Evolutionary conservation across 2,797 vertebrate genomes (phyloP).

Genomic region (Bryconaethiops microstoma): DNA sequence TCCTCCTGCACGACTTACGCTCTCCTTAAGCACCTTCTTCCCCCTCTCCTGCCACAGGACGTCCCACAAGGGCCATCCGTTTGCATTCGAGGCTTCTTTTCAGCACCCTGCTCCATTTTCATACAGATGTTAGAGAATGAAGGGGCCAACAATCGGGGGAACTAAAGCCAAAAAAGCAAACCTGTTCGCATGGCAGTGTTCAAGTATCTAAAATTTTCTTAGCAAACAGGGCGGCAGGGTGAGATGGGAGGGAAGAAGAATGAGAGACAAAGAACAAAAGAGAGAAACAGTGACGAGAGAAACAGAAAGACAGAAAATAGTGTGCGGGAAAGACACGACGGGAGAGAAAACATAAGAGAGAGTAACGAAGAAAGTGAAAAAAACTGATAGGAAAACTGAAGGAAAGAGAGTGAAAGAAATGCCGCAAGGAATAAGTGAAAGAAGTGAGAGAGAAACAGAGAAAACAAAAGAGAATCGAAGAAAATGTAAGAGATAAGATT

Average conservation of each 20-base stretch:
- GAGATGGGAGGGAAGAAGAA: constrained; percentile 3
- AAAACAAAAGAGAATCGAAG: neutral
- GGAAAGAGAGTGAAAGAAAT: neutral
- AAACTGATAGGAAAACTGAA: neutral
- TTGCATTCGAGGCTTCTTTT: constrained; percentile 15
- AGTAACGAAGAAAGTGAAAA: neutral
- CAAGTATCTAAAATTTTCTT: constrained; percentile 31
- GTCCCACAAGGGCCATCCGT: constrained; percentile 12
- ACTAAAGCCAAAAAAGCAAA: constrained; percentile 13
- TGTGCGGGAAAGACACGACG: neutral
- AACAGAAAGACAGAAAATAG: too few species aligned
- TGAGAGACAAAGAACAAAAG: constrained; percentile 7
- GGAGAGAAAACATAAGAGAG: neutral
- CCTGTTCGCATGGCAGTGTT: constrained; percentile 31
- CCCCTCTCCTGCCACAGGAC: constrained; percentile 36
- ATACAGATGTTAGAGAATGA: constrained; percentile 40
- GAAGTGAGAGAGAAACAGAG: neutral
- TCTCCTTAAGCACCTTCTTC: constrained; percentile 75
- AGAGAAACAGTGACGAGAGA: neutral
- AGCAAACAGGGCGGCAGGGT: neutral
- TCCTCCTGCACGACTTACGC: constrained; percentile 77
- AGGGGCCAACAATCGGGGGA: constrained; percentile 36
- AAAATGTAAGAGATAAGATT: neutral
- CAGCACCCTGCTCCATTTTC: constrained; percentile 37
- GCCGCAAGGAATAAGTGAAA: too few species aligned